Base-by-base conservation (phyloP, 1,140 invertebrate species). In the Liolophura sinensis region DNA sequence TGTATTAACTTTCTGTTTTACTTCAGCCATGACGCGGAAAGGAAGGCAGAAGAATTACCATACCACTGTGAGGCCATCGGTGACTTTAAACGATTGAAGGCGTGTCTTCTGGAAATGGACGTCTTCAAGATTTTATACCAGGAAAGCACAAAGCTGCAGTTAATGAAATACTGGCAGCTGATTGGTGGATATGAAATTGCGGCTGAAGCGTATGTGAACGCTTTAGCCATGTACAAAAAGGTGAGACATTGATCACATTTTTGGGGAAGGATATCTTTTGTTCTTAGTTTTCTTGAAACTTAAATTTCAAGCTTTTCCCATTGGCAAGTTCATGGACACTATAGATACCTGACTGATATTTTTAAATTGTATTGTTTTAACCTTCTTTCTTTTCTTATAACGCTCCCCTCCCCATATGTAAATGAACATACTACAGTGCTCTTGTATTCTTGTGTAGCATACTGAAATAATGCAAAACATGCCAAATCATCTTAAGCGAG, bases 121-220 rank as follows among this genome's bases (percentile, higher is more conserved):
- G 65, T 76, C 59, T 76, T 76, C 60, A 55, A 71, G 22, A 46
- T 68, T 31, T 48, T 76, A 59, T 76, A 73, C 62, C 54, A 60
- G 18, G 69, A 73, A 51, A 64, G 64, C 18, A 64, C 22, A 48
- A 73, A 71, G 54, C 68, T 68, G 58, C 55, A 67, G 66, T 60
- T 76, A 31, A 76, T 76, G 74, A 67, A 64, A 54, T 72, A 73
- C 64, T 76, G 74, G 74, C 69, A 65, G 52, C 62, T 52, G 52
- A 67, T 69, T 54, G 74, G 74, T 46, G 74, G 72, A 50, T 76
- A 76, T 57, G 54, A 64, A 1, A 47, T 68, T 46, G 74, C 74
- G 54, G 62, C 74, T 1, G 24, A 46, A 15, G 56, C 48, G n/a
- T 73, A 76, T 58, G 51, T 65, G n/a, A 46, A 62, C 15, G 57